phyloP scores from a whole-genome alignment of 2,113 vertebrate genomes.

The Pao palembangensis region DNA sequence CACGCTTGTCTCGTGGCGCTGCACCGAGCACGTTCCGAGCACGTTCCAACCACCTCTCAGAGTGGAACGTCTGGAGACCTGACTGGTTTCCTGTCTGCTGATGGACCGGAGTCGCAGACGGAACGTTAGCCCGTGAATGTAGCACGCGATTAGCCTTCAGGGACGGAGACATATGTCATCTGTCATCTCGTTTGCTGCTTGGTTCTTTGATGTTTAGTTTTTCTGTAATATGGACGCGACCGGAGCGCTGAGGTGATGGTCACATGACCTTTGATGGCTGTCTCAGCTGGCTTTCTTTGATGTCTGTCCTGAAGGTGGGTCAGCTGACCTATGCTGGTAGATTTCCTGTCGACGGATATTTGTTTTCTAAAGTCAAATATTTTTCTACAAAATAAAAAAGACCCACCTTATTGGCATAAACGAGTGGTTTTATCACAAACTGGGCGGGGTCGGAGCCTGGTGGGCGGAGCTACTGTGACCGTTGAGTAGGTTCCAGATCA shows the following conservation, averaged over 20 bases:
- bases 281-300: background rate
- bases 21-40: too few species aligned
- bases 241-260: background rate
- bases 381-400: slow-evolving; percentile 73
- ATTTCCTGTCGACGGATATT: slow-evolving; percentile 54
- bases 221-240: background rate
- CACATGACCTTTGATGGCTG: background rate
- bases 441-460: background rate
- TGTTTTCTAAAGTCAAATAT: slow-evolving; percentile 80
- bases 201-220: too few species aligned
- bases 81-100: too few species aligned
- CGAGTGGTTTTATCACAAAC: background rate
- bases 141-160: too few species aligned
- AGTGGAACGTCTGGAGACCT: too few species aligned
- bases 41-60: too few species aligned
- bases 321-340: background rate
- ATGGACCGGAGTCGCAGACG: too few species aligned
- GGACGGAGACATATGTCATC: too few species aligned
- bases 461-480: background rate
- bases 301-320: background rate
- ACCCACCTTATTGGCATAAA: slow-evolving; percentile 16
- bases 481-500: too few species aligned
- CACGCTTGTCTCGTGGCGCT: too few species aligned
- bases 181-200: too few species aligned
- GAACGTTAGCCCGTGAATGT: too few species aligned